Percentiles rank a stretch among this genome's conserved stretches.
These are phyloP conservation scores for Tringa solitaria DNA, from an alignment of 2,113 vertebrate species.

Conservation along the genomic window DNA sequence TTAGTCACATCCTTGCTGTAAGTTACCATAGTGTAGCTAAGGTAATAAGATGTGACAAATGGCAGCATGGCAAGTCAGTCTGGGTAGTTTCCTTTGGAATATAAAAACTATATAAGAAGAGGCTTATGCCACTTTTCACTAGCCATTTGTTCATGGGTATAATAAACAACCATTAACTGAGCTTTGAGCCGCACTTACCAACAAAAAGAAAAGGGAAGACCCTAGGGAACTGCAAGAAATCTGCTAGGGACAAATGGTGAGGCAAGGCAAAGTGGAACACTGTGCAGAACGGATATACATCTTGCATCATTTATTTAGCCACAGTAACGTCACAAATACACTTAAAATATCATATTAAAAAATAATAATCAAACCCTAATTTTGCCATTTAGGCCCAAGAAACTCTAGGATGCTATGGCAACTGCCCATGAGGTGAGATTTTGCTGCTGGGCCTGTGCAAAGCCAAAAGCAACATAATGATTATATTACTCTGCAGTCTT, in stretches of 20 bases:
- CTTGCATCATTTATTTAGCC: background rate
- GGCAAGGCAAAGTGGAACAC: background rate
- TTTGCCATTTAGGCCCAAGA: background rate
- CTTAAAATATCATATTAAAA: background rate
- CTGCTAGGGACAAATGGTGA: background rate
- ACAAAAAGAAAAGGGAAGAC: background rate
- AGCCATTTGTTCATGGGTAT: background rate
- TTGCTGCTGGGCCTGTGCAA: background rate
- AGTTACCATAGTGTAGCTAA: constrained; percentile 63
- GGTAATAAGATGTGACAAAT: constrained; percentile 76
- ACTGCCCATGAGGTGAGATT: background rate
- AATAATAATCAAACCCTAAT: background rate
- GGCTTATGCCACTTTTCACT: constrained; percentile 37
- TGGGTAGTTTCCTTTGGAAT: constrained; percentile 40
- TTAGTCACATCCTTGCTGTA: constrained; percentile 77
- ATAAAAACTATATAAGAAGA: background rate
- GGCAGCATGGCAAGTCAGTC: constrained; percentile 56
- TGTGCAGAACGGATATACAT: background rate
- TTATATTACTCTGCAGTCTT: background rate
- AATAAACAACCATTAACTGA: background rate
- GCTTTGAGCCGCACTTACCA: background rate
- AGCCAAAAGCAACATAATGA: background rate
- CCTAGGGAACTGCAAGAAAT: background rate
- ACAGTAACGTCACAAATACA: background rate
- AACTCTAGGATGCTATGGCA: background rate